Conservation (phyloP, 2,113 vertebrate species). For the Callocephalon fimbriatum region DNA sequence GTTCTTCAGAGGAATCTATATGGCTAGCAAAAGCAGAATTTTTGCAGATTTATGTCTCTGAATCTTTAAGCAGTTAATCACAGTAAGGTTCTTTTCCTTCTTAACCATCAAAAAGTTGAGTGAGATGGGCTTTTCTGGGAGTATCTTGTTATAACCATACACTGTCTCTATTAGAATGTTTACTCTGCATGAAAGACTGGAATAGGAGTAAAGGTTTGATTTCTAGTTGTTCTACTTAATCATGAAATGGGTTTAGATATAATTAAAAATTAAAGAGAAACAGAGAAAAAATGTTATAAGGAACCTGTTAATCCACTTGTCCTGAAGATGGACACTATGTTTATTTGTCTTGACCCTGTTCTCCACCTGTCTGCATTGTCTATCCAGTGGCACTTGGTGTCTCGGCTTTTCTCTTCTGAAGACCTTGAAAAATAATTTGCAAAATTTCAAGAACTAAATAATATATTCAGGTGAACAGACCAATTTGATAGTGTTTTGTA, state of each 20-base stretch:
- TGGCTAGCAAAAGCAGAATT: neutral
- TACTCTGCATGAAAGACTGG: neutral
- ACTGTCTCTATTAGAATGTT: neutral
- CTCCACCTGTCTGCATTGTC: neutral
- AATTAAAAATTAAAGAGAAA: neutral
- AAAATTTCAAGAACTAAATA: neutral
- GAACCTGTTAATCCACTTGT: neutral
- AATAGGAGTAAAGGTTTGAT: neutral
- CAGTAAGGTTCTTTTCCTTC: neutral
- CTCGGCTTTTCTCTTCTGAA: neutral
- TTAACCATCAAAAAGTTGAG: neutral
- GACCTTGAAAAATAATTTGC: slow-evolving; percentile 27
- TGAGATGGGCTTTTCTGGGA: neutral
- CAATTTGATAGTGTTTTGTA: neutral
- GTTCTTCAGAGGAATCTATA: neutral
- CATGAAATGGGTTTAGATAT: neutral
- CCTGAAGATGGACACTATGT: neutral
- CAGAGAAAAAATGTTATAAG: neutral
- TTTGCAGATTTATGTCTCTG: neutral
- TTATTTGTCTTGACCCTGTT: neutral
- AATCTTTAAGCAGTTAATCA: neutral
- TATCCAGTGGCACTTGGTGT: neutral
- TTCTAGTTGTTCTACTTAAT: neutral
- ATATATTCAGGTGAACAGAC: neutral
- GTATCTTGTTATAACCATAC: neutral